These are phyloP conservation scores for Zaprionus nigranus DNA, from an alignment of 1,140 invertebrate species.

Conservation along the genomic window DNA sequence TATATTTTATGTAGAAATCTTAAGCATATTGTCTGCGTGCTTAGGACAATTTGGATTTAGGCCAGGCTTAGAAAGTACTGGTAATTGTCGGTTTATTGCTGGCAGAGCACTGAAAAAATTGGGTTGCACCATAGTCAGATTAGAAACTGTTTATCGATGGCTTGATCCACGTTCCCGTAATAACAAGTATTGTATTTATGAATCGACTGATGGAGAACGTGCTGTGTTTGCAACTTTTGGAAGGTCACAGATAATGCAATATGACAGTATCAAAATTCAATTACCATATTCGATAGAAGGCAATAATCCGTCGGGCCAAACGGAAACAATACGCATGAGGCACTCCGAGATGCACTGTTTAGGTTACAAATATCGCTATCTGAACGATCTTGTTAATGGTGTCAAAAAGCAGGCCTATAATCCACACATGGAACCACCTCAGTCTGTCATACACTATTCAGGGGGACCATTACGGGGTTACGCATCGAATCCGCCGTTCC, in stretches of 20 bases:
- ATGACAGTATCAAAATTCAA: background rate
- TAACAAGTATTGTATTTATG: background rate
- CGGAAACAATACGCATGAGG: background rate
- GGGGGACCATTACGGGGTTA: fast-evolving
- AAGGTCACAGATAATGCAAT: fast-evolving
- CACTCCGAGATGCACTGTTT: slow-evolving; percentile 20
- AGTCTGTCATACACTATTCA: background rate
- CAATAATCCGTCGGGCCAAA: background rate
- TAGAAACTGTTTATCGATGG: background rate
- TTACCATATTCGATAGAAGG: background rate
- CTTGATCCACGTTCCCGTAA: background rate
- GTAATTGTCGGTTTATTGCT: background rate
- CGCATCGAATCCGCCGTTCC: background rate
- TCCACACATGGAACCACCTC: background rate
- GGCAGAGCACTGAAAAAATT: background rate
- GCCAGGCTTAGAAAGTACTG: background rate
- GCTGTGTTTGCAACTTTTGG: background rate
- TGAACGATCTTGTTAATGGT: background rate
- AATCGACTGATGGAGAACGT: background rate
- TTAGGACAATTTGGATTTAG: background rate
- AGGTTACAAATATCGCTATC: background rate
- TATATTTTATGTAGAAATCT: background rate
- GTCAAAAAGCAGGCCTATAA: background rate
- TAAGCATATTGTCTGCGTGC: background rate
- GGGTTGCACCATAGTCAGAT: background rate